phyloP scores from a whole-genome alignment of 2,797 vertebrate genomes.

The Leptodactylus fallax region DNA sequence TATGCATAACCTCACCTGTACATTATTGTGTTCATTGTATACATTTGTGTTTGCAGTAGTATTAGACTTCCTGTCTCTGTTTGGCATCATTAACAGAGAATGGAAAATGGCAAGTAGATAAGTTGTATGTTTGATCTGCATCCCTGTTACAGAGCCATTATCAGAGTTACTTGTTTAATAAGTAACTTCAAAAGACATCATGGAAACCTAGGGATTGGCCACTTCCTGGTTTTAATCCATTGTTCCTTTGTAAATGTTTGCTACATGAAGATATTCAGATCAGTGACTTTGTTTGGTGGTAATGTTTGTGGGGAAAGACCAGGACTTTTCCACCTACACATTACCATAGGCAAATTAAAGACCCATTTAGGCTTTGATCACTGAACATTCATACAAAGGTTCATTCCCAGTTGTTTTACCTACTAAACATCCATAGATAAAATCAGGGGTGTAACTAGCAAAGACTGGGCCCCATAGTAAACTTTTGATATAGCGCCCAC shows the following conservation, averaged over 20 bases:
- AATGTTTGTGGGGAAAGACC: not conserved
- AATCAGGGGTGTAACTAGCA: too few relatives aligned
- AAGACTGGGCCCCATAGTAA: too few relatives aligned
- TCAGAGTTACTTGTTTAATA: slow-evolving; percentile 2
- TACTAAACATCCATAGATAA: too few relatives aligned
- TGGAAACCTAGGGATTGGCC: not conserved
- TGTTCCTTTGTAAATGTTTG: slow-evolving; percentile 7
- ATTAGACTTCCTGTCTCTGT: not conserved
- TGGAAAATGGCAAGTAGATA: slow-evolving; percentile 36
- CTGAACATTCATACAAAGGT: too few relatives aligned
- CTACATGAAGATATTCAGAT: not conserved
- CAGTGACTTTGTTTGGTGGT: not conserved
- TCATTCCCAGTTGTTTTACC: too few relatives aligned
- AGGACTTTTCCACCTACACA: not conserved
- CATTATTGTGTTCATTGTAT: not conserved
- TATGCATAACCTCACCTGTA: not conserved
- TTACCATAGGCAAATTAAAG: not conserved
- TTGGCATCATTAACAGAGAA: not conserved
- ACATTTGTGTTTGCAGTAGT: not conserved
- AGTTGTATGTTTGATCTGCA: slow-evolving; percentile 22
- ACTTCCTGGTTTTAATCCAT: not conserved
- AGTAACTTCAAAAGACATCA: slow-evolving; percentile 20
- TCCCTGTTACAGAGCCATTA: slow-evolving; percentile 12
- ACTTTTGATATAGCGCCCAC: too few relatives aligned
- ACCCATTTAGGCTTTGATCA: too few relatives aligned